Conservation (phyloP, 2,888 invertebrate genomes). For the Lissonota sp. region DNA sequence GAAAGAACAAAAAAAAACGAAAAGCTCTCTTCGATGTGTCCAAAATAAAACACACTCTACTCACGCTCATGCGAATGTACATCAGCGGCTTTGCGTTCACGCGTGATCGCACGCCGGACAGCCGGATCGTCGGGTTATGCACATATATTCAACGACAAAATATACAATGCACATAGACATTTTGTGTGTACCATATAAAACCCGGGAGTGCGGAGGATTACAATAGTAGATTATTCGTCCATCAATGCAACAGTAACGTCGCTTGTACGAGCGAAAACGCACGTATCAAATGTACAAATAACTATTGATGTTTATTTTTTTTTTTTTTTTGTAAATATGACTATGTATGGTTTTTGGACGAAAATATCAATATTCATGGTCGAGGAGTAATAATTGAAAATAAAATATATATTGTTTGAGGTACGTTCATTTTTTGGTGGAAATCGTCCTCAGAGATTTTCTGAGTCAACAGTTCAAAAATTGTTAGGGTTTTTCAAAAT, state of each 20-base stretch:
- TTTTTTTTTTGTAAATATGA: no score
- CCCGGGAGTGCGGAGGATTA: constrained; percentile 40
- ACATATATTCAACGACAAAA: constrained; percentile 18
- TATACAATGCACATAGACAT: constrained; percentile 7
- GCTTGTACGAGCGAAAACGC: neutral
- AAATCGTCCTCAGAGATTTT: no score
- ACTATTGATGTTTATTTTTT: neutral
- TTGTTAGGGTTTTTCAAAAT: no score
- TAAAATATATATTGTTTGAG: no score
- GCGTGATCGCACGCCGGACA: constrained; percentile 46
- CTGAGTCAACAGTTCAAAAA: no score
- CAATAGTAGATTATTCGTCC: constrained; percentile 53
- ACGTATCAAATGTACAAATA: neutral
- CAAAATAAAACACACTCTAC: constrained; percentile 51
- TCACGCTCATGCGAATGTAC: constrained; percentile 18
- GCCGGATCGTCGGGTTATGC: constrained; percentile 26
- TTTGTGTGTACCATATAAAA: constrained; percentile 10
- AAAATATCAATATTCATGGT: neutral
- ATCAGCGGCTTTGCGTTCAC: constrained; percentile 42
- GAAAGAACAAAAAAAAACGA: constrained; percentile 30
- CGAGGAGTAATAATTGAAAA: no score
- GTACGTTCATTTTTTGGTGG: no score
- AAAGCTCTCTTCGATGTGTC: constrained; percentile 32
- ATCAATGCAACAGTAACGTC: constrained; percentile 45
- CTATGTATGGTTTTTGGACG: no score